Conservation (phyloP, 1,140 invertebrate species). For the Cydia pomonella region DNA sequence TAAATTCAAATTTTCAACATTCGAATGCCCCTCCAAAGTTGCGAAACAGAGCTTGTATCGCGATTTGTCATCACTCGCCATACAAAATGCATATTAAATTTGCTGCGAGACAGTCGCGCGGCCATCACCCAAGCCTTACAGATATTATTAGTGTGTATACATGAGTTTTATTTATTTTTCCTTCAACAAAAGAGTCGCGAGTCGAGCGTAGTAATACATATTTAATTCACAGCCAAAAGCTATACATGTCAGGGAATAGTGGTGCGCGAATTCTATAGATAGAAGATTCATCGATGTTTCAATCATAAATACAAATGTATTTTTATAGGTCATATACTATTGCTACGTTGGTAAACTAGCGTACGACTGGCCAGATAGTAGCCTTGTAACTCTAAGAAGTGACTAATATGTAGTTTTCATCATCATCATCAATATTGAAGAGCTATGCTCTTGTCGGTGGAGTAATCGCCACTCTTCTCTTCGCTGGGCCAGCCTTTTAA, state of each 20-base stretch:
- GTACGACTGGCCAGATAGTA: no score
- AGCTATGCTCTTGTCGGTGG: no score
- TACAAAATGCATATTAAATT: constrained; percentile 5
- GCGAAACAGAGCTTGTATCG: neutral
- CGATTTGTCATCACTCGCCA: neutral
- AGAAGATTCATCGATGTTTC: neutral
- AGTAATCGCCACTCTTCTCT: no score
- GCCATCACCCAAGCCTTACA: neutral
- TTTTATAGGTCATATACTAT: no score
- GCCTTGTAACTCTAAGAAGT: no score
- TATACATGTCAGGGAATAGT: neutral
- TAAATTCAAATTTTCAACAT: neutral
- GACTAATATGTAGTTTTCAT: no score
- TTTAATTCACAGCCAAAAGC: constrained; percentile 3
- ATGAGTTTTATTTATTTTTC: neutral
- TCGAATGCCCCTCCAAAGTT: neutral
- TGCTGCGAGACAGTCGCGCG: neutral
- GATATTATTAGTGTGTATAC: neutral
- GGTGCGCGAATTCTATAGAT: neutral
- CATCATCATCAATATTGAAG: no score
- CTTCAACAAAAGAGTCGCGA: neutral
- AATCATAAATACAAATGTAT: no score
- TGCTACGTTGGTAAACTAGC: no score
- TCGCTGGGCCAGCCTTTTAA: no score
- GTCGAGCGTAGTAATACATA: neutral